These are phyloP conservation scores for Apogon hyalosoma DNA, from an alignment of 2,797 vertebrate species.

Conservation along the genomic window DNA sequence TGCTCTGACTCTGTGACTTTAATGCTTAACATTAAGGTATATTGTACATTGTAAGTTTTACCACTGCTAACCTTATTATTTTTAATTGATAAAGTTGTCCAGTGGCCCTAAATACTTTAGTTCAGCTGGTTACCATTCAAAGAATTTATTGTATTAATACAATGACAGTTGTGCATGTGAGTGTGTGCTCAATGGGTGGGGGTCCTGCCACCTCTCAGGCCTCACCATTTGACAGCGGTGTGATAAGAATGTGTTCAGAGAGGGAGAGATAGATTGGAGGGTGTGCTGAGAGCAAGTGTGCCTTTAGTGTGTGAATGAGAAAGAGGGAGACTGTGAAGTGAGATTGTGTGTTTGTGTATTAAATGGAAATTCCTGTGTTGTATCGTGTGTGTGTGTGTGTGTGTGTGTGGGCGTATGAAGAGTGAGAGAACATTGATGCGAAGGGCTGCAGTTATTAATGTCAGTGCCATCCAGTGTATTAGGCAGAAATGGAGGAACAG, in stretches of 20 bases:
- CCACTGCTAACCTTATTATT: background rate
- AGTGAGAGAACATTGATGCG: conserved; percentile 17
- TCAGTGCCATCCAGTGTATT: background rate
- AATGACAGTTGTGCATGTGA: background rate
- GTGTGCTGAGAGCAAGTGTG: conserved; percentile 26
- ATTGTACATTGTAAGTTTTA: background rate
- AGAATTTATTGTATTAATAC: background rate
- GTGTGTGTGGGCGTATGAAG: conserved; percentile 9
- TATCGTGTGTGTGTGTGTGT: too few species aligned
- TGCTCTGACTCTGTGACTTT: background rate
- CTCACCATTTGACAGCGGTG: conserved; percentile 39
- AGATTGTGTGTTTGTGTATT: conserved; percentile 6
- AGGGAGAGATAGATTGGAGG: conserved; percentile 22
- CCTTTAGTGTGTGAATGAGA: conserved; percentile 31
- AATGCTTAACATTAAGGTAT: too few species aligned
- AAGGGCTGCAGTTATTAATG: conserved; percentile 31
- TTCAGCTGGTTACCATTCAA: background rate
- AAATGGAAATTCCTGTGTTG: conserved; percentile 18
- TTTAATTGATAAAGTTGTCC: background rate
- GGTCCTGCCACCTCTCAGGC: conserved; percentile 31
- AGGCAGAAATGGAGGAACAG: too few species aligned
- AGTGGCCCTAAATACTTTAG: background rate
- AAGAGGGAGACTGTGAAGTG: background rate
- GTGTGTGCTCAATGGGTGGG: conserved; percentile 5
- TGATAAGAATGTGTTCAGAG: conserved; percentile 41